A percentile compares a stretch with the other conserved stretches of the same genome.
These are phyloP conservation scores for Microplitis mediator DNA, from an alignment of 1,140 invertebrate genomes.

Conservation along the genomic window DNA sequence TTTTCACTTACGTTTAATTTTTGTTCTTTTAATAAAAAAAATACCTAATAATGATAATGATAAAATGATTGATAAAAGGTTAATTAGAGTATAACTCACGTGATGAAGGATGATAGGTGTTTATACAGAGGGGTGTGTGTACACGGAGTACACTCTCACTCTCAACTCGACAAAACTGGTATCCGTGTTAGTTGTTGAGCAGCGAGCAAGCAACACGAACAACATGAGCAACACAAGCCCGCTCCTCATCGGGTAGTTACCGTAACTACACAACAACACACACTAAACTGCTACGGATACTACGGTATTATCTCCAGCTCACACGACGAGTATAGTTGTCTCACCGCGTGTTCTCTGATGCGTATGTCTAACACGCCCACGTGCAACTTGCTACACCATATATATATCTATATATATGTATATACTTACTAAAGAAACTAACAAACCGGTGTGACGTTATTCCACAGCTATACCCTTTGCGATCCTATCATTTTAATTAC, in stretches of 20 bases:
- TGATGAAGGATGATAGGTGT: not conserved
- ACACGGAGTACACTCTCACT: too few relatives aligned
- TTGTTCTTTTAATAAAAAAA: not conserved
- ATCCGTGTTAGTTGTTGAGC: not conserved
- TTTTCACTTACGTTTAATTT: too few relatives aligned
- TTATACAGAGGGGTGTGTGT: not conserved
- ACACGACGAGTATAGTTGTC: not conserved
- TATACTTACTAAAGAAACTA: not conserved
- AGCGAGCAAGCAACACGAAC: too few relatives aligned
- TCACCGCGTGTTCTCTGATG: conserved; percentile 12
- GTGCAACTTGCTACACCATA: conserved; percentile 6
- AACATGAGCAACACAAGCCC: too few relatives aligned
- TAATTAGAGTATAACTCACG: not conserved
- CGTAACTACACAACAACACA: too few relatives aligned
- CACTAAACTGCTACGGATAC: too few relatives aligned
- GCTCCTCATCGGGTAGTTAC: too few relatives aligned
- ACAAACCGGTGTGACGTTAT: conserved; percentile 49
- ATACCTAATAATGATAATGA: not conserved
- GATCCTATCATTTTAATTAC: conserved; percentile 58
- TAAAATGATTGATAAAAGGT: not conserved
- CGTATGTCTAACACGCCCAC: conserved; percentile 15
- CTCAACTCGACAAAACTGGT: not conserved
- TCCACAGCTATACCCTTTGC: conserved; percentile 28
- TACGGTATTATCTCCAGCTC: not conserved
- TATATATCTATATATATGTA: not conserved